Evolutionary conservation across 2,888 invertebrate species (phyloP), one percentile per base, ranked within the genome.

Genomic region (Catocala sponsa): DNA sequence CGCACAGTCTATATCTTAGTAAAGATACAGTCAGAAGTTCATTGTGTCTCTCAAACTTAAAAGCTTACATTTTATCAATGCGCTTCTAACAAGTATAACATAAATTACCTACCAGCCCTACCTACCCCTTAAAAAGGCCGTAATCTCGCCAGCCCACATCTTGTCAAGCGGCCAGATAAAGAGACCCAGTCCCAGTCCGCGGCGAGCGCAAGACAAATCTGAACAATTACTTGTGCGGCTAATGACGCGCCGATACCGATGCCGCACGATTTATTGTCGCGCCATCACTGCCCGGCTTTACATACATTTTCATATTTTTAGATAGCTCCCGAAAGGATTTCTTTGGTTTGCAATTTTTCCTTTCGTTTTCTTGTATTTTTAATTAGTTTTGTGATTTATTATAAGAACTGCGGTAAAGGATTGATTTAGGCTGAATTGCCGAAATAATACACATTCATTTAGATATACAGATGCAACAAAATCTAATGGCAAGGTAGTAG

Each of bases 231-330:
- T 90, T 88, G 81, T 78, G 79, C 69, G 83, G 87, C 90, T 91
- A 91, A 92, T 91, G 91, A 91, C 88, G 85, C 79, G 78, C 80
- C 84, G 90, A 90, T 90, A 90, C 87, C 88, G 86, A 87, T 85
- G 85, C 72, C 79, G 74, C 78, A 84, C 88, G 90, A 92, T 92
- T 92, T 91, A 92, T 91, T 80, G 89, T 84, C 88, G 78, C 81
- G 73, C 79, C 87, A 84, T 88, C 62, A 46, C 88, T 81, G 81
- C 81, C 76, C 83, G 86, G 89, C 87, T 91, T 91, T 90, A 92
- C 90, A 91, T 91, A 91, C 77, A 91, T 90, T 91, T 89, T 90
- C 89, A 91, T 91, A 90, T 89, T 88, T 85, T 80, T 75, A 82
- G 86, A 87, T 86, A 81, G 73, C 73, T 57, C 63, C 74, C 78